Evolutionary conservation across 2,888 invertebrate species (phyloP).

Genomic region (Tromatobia lineatoria): DNA sequence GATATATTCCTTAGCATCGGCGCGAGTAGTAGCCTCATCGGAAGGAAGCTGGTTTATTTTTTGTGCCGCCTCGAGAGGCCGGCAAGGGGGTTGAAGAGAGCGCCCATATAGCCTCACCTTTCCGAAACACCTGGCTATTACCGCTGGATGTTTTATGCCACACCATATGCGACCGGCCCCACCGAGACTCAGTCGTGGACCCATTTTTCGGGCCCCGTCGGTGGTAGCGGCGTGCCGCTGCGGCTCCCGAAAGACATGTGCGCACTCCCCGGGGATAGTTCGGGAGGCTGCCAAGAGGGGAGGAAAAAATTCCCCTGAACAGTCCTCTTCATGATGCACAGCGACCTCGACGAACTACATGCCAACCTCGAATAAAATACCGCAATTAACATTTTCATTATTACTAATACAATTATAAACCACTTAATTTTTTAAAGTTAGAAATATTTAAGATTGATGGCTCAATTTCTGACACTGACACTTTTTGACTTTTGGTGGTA

Average conservation of each 20-base stretch:
- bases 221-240: constrained; percentile 50
- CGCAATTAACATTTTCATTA: neutral
- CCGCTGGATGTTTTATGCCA: constrained; percentile 79
- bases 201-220: constrained; percentile 79
- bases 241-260: constrained; percentile 79
- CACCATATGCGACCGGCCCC: constrained; percentile 84
- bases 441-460: too few species aligned
- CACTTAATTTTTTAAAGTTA: too few species aligned
- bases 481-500: too few species aligned
- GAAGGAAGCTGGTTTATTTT: constrained; percentile 75
- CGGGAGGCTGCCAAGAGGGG: constrained; percentile 57
- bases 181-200: constrained; percentile 84
- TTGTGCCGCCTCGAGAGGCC: constrained; percentile 74
- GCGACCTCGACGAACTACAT: constrained; percentile 25
- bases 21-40: constrained; percentile 59
- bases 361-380: constrained; percentile 17
- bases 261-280: constrained; percentile 69
- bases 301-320: constrained; percentile 24
- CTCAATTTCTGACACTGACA: too few species aligned
- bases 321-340: constrained; percentile 49
- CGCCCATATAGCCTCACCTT: constrained; percentile 79
- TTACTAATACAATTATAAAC: neutral
- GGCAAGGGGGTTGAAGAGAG: constrained; percentile 70
- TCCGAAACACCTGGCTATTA: constrained; percentile 85
- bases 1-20: constrained; percentile 2